Evolutionary conservation across 2,113 vertebrate genomes (phyloP).

Genomic region (Gavia stellata): DNA sequence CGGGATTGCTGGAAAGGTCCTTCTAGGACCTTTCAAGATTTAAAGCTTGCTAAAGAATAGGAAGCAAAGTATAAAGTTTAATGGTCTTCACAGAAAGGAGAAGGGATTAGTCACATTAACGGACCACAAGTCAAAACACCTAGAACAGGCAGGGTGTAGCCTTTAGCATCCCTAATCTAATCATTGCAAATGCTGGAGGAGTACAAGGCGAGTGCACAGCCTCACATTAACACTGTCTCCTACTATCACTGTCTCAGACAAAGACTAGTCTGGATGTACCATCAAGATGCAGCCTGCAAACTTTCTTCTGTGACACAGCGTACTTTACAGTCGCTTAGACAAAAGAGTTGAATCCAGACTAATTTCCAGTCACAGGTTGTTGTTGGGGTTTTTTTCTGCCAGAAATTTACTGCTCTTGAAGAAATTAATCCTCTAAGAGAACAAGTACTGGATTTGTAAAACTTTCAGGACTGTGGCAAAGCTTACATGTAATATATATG

Average conservation of each 20-base stretch:
- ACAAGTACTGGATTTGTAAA: background rate
- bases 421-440: background rate
- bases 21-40: background rate
- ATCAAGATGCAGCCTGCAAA: background rate
- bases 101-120: background rate
- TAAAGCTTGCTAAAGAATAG: background rate
- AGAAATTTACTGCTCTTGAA: background rate
- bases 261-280: background rate
- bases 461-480: background rate
- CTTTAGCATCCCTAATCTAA: background rate
- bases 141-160: background rate
- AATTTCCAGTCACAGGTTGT: background rate
- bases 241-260: background rate
- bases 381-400: background rate
- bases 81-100: background rate
- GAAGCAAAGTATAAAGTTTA: background rate
- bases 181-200: background rate
- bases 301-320: rapidly evolving
- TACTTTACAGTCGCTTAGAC: background rate
- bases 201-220: background rate
- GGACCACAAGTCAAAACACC: background rate
- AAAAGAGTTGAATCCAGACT: background rate
- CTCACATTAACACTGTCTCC: background rate
- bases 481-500: background rate
- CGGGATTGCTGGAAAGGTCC: background rate